phyloP scores from a whole-genome alignment of 2,888 invertebrate genomes.

The Chrysopilus asiliformis region DNA sequence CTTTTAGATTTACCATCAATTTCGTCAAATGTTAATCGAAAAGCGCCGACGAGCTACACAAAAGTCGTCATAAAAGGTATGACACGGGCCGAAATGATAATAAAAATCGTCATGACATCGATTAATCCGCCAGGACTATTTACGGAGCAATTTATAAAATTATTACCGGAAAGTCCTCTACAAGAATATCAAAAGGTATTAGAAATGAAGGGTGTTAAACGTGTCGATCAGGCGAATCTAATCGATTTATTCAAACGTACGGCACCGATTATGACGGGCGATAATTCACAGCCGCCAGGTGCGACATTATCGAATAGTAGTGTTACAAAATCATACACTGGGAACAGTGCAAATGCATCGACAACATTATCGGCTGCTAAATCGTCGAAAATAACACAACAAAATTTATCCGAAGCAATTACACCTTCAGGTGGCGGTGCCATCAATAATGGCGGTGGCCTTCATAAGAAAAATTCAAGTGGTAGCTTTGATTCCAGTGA shows the following conservation, averaged over 20 bases:
- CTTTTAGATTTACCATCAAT: slow-evolving; percentile 88
- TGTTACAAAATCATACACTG: not conserved
- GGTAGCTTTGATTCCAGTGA: not conserved
- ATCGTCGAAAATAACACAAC: not conserved
- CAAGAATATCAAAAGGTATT: slow-evolving; percentile 88
- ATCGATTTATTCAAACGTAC: slow-evolving; percentile 45
- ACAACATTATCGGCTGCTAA: slow-evolving; percentile 10
- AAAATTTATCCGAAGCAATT: slow-evolving; percentile 12
- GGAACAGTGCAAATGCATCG: slow-evolving; percentile 8
- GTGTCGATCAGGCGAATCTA: slow-evolving; percentile 42
- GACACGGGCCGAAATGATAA: slow-evolving; percentile 96
- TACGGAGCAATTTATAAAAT: slow-evolving; percentile 76
- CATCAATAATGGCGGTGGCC: no score
- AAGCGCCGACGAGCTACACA: slow-evolving; percentile 77
- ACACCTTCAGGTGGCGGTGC: slow-evolving; percentile 6
- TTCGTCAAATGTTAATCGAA: slow-evolving; percentile 74
- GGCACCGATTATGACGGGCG: no score
- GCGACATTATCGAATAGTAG: slow-evolving; percentile 21
- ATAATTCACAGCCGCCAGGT: no score
- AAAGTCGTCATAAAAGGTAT: slow-evolving; percentile 67
- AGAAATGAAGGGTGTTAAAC: slow-evolving; percentile 79
- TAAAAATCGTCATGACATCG: slow-evolving; percentile 97
- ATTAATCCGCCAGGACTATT: slow-evolving; percentile 66
- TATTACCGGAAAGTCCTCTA: slow-evolving; percentile 78
- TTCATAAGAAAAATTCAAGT: not conserved